Evolutionary conservation across 1,140 invertebrate genomes (phyloP).

Genomic region (Lepidurus couesii): DNA sequence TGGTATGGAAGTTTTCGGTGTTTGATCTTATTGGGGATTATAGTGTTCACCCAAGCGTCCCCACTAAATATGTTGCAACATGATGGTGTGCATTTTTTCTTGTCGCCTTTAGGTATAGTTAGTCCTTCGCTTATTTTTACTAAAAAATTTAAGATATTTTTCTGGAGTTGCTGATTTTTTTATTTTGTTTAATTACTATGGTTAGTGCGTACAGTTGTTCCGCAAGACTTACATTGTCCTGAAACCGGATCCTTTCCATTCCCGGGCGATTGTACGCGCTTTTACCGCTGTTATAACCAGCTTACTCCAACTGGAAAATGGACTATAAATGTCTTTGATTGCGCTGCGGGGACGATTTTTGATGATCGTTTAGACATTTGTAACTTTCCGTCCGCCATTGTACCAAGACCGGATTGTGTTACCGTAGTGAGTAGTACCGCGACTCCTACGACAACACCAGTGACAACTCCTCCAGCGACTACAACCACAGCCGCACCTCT

Average conservation of each 20-base stretch:
- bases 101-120: not conserved
- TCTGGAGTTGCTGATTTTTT: not conserved
- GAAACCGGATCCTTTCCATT: constrained; percentile 59
- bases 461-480: not conserved
- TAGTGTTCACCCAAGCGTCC: not conserved
- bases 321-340: constrained; percentile 47
- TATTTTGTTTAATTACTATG: not conserved
- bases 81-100: not conserved
- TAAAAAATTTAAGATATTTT: not conserved
- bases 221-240: constrained; percentile 42
- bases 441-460: constrained; percentile 2
- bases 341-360: constrained; percentile 44
- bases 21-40: not conserved
- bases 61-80: not conserved
- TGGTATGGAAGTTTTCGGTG: not conserved
- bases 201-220: not conserved
- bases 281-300: constrained; percentile 64
- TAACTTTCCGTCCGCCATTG: constrained; percentile 33
- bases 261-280: constrained; percentile 59
- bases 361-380: constrained; percentile 43
- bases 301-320: constrained; percentile 53
- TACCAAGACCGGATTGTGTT: constrained; percentile 29
- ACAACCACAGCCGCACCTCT: not conserved
- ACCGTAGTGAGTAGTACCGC: not conserved
- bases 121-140: not conserved